Evolutionary conservation across 2,113 vertebrate species (phyloP).

Genomic region (Syngnathoides biaculeatus): DNA sequence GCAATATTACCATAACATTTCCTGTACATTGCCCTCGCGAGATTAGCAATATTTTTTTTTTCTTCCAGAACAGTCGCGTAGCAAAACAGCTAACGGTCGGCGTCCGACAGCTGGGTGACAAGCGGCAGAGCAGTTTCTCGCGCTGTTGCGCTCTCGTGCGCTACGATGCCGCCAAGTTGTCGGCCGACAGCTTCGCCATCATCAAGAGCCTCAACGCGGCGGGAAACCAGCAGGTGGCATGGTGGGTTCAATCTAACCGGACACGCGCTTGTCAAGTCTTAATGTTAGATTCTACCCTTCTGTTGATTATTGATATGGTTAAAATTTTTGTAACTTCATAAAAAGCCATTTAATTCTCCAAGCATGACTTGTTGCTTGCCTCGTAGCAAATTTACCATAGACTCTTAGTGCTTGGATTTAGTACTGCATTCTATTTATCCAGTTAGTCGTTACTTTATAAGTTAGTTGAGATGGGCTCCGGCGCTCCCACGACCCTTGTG

Average conservation of each 20-base stretch:
- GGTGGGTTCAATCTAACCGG: constrained; percentile 64
- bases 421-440: no score
- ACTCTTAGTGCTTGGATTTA: no score
- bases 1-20: not conserved
- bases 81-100: constrained; percentile 83
- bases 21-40: not conserved
- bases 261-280: not conserved
- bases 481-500: no score
- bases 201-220: constrained; percentile 86
- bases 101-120: constrained; percentile 80
- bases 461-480: no score
- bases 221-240: constrained; percentile 82
- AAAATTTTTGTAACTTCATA: no score
- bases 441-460: no score
- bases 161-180: constrained; percentile 86
- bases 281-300: not conserved
- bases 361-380: no score
- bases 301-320: not conserved
- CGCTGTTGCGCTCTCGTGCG: constrained; percentile 83
- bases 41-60: not conserved
- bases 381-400: no score
- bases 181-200: constrained; percentile 80
- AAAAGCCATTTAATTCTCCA: no score
- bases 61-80: constrained; percentile 83
- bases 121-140: constrained; percentile 71